phyloP scores from a whole-genome alignment of 1,140 invertebrate species.

The Venturia canescens region DNA sequence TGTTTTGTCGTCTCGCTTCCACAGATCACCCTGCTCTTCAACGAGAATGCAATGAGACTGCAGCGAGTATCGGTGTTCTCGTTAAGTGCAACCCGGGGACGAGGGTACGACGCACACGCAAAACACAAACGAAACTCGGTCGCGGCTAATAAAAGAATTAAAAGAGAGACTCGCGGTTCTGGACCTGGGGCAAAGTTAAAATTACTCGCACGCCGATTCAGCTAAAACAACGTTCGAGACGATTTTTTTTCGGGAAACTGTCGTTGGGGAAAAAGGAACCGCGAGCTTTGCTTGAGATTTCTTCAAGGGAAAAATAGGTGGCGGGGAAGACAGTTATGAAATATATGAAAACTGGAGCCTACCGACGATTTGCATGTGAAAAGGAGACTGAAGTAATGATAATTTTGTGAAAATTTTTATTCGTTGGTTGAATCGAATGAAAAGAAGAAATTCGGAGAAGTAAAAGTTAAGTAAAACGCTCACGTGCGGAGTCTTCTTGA shows the following conservation, averaged over 20 bases:
- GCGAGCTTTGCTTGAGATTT: too few species aligned
- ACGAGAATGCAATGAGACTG: slow-evolving; percentile 22
- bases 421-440: too few species aligned
- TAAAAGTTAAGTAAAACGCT: too few species aligned
- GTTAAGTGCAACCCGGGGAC: not conserved
- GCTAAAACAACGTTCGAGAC: not conserved
- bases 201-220: slow-evolving; percentile 49
- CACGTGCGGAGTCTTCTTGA: too few species aligned
- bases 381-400: too few species aligned
- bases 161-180: slow-evolving; percentile 10
- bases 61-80: slow-evolving; percentile 3
- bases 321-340: too few species aligned
- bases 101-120: not conserved
- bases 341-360: too few species aligned
- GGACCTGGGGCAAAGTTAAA: slow-evolving; percentile 55
- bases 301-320: too few species aligned
- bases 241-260: not conserved
- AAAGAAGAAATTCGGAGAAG: too few species aligned
- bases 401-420: too few species aligned
- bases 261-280: too few species aligned
- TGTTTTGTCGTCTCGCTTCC: not conserved
- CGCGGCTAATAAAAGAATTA: slow-evolving; percentile 57
- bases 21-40: slow-evolving; percentile 11
- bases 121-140: slow-evolving; percentile 55
- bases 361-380: too few species aligned